Conservation (phyloP, 1,140 invertebrate genomes). For the Cataglyphis hispanica region DNA sequence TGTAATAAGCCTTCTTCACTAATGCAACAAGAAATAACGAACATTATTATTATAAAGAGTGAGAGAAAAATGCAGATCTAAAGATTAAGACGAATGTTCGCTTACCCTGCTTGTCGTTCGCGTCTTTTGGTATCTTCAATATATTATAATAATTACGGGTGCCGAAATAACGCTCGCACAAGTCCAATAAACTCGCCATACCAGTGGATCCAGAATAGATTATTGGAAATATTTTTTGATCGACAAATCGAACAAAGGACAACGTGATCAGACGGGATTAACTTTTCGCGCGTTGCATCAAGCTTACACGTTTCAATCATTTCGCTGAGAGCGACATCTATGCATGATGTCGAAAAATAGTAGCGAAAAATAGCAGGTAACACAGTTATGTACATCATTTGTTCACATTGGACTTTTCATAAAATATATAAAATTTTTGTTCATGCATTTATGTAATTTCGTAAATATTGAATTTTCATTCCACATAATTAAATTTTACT, state of each 20-base stretch:
- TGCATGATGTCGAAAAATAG: no score
- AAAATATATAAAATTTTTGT: no score
- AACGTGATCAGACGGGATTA: neutral
- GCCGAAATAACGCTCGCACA: conserved; percentile 92
- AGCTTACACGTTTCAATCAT: neutral
- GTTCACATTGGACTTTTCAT: no score
- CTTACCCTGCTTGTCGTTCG: conserved; percentile 91
- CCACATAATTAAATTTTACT: conserved; percentile 10
- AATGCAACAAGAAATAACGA: conserved; percentile 75
- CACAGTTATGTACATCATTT: no score
- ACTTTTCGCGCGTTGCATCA: neutral
- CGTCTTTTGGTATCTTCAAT: conserved; percentile 89
- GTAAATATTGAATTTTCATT: neutral
- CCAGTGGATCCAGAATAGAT: neutral
- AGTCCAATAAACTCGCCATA: conserved; percentile 86
- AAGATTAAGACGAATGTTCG: conserved; percentile 70
- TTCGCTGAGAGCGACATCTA: neutral
- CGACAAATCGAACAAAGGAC: neutral
- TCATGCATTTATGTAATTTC: neutral
- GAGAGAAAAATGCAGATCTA: neutral
- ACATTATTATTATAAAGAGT: neutral
- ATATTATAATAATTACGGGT: conserved; percentile 92
- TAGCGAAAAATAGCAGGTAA: no score
- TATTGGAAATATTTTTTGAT: conserved; percentile 7
- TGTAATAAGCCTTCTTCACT: conserved; percentile 98